Conservation (phyloP, 2,113 vertebrate species). For the Monopterus albus region DNA sequence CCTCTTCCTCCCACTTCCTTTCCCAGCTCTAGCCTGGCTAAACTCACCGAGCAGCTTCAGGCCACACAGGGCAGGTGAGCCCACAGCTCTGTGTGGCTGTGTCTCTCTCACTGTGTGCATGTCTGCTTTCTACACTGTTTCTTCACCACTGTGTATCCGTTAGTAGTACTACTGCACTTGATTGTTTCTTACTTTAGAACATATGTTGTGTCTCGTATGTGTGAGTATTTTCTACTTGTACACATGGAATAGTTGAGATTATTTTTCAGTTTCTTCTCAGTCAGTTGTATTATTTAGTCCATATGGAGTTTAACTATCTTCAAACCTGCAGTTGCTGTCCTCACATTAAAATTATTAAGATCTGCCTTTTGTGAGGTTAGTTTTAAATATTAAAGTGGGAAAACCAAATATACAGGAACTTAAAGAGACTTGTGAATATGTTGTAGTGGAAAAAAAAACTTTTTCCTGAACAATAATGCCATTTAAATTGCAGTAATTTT, state of each 20-base stretch:
- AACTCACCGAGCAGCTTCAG: conserved; percentile 85
- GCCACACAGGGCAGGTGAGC: conserved; percentile 85
- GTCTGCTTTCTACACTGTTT: background rate
- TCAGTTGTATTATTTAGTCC: too few species aligned
- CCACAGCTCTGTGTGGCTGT: conserved; percentile 60
- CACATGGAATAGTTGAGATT: background rate
- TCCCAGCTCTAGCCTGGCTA: conserved; percentile 81
- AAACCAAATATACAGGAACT: too few species aligned
- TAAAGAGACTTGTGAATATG: too few species aligned
- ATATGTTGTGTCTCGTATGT: background rate
- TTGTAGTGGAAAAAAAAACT: too few species aligned
- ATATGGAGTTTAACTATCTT: too few species aligned
- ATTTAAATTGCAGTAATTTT: too few species aligned
- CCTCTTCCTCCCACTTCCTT: conserved; percentile 23
- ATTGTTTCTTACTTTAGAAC: background rate
- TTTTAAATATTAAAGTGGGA: too few species aligned
- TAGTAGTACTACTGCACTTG: background rate
- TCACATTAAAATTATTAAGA: too few species aligned
- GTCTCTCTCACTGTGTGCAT: conserved; percentile 48
- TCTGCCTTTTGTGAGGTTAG: too few species aligned
- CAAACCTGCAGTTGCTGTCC: too few species aligned
- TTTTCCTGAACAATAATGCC: too few species aligned
- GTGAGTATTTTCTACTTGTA: too few species aligned
- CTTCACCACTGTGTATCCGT: background rate
- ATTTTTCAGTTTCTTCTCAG: background rate